A percentile compares a stretch with the other conserved stretches of the same genome.
Evolutionary conservation across 2,888 invertebrate species (phyloP).

Genomic region (Spisula subtruncata): DNA sequence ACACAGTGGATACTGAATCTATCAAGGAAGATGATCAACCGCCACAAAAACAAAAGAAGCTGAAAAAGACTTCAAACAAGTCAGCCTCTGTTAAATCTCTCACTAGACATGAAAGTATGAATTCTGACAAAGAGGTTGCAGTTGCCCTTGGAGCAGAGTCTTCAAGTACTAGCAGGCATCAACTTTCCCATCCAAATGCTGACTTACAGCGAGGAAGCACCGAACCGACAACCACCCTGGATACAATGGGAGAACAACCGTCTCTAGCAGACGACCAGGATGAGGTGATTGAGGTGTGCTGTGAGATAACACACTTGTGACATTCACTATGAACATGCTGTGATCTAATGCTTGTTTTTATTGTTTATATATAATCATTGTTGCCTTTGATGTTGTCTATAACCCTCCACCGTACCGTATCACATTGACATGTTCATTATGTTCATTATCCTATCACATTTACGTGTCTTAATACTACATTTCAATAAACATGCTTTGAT

Average conservation of each 20-base stretch:
- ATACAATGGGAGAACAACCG: constrained; percentile 67
- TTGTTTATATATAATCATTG: constrained; percentile 13
- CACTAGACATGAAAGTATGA: constrained; percentile 42
- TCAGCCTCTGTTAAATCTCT: constrained; percentile 21
- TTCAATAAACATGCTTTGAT: neutral
- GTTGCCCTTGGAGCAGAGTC: constrained; percentile 68
- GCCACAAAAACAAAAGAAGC: constrained; percentile 25
- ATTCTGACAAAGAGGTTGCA: constrained; percentile 72
- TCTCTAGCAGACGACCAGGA: constrained; percentile 62
- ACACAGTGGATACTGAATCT: constrained; percentile 63
- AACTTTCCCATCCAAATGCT: constrained; percentile 25
- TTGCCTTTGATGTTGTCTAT: constrained; percentile 13
- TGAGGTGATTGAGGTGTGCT: constrained; percentile 62
- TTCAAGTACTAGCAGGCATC: constrained; percentile 26
- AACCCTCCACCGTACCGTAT: constrained; percentile 7
- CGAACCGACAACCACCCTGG: constrained; percentile 63
- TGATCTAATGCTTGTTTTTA: constrained; percentile 37
- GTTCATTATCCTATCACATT: neutral
- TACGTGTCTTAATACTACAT: neutral
- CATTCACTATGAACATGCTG: constrained; percentile 46
- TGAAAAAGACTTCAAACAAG: constrained; percentile 25
- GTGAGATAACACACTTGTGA: constrained; percentile 54
- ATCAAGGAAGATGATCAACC: constrained; percentile 57
- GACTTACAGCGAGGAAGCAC: constrained; percentile 57
- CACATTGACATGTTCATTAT: constrained; percentile 7